A percentile compares a stretch with the other conserved stretches of the same genome.
Conservation (phyloP, 1,140 invertebrate genomes). For the Tribolium madens region DNA sequence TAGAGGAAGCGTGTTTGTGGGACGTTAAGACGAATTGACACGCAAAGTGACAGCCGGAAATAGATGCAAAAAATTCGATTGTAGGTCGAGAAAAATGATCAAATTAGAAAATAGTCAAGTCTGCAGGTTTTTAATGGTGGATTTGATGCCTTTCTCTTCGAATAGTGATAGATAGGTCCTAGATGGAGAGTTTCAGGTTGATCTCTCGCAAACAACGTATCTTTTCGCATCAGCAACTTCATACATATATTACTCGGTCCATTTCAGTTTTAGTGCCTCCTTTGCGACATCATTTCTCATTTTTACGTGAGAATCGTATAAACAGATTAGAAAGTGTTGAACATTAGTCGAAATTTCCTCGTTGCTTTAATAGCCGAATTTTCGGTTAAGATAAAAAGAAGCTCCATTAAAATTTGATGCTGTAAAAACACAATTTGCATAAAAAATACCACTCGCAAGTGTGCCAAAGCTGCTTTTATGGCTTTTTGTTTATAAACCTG, state of each 20-base stretch:
- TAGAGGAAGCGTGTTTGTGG: background rate
- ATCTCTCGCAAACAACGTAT: constrained; percentile 36
- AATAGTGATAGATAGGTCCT: background rate
- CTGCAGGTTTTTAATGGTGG: background rate
- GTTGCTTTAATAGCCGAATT: constrained; percentile 25
- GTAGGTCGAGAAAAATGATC: background rate
- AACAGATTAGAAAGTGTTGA: constrained; percentile 26
- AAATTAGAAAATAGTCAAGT: background rate
- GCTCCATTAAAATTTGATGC: constrained; percentile 36
- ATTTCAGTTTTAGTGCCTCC: constrained; percentile 35
- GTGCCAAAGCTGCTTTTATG: constrained; percentile 30
- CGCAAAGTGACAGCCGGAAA: constrained; percentile 6
- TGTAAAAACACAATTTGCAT: constrained; percentile 36
- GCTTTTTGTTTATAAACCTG: constrained; percentile 30
- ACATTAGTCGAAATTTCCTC: constrained; percentile 15
- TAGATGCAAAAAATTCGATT: background rate
- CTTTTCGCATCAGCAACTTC: constrained; percentile 41
- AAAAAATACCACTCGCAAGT: constrained; percentile 29
- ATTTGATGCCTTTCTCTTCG: background rate
- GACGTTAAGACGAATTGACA: constrained; percentile 2
- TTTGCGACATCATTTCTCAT: constrained; percentile 31
- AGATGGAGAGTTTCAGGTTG: constrained; percentile 24
- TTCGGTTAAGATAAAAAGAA: constrained; percentile 39
- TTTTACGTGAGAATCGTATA: constrained; percentile 21
- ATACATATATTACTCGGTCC: constrained; percentile 43